Base-by-base conservation (phyloP, 2,113 vertebrate genomes). In the Alectura lathami region DNA sequence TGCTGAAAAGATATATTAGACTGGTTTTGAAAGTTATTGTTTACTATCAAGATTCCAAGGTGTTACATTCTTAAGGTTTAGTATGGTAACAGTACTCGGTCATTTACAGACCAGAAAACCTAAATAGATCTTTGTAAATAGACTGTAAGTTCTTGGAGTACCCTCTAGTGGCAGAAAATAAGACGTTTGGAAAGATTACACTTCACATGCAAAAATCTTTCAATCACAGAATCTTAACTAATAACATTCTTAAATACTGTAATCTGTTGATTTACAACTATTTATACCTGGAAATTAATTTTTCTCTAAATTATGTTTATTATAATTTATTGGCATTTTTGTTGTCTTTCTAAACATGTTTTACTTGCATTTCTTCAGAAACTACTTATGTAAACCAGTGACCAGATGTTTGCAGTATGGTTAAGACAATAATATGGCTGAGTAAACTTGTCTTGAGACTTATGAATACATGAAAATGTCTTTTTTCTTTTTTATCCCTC, bases 121-220 rank as follows among this genome's bases (percentile, higher is more conserved):
- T 57, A 60, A 68, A 96, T 42, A 68, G 75, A 91, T 56, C 63
- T 66, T 54, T 80, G 40, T 57, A 77, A 81, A 82, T 57, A 67
- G 14, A 60, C 91, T 97, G 36, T 76, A 91, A 96, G 8, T 91
- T 90, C 96, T 93, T 96, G 75, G 95, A 97, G 92, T 91, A 86
- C 97, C 97, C 93, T 96, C 97, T 97, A 95, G 97, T 94, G 97
- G 96, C 69, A 86, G 91, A 91, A 96, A 87, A 85, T 20, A 73
- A 86, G 80, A 89, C 15, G 23, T 40, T 74, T 50, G 27, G 15
- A 82, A 64, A 72, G 24, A 29, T 21, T 24, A 24, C 13, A 27
- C 34, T 94, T 90, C 8, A 7, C 6, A 8, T 68, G 21, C 43
- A 57, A 91, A 74, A 86, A 68, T 20, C 29, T 57, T 82, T 81